Evolutionary conservation across 2,888 invertebrate genomes (phyloP).

Genomic region (Geophilus truncorum): DNA sequence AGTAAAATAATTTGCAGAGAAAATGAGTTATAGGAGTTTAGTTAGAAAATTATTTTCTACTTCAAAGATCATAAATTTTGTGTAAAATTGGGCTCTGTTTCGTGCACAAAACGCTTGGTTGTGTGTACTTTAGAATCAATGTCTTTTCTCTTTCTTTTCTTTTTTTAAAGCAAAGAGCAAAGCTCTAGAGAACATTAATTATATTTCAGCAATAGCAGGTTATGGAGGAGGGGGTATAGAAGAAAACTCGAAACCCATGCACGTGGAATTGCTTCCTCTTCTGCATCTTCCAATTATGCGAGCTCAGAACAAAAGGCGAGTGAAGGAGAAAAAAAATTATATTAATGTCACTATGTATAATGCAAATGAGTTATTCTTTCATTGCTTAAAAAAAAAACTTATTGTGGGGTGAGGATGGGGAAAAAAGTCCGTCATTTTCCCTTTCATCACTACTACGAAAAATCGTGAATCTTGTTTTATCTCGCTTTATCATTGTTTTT

Average conservation of each 20-base stretch:
- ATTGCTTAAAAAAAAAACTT: neutral
- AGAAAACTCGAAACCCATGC: neutral
- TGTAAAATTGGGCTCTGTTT: neutral
- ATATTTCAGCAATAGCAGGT: neutral
- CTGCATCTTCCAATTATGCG: neutral
- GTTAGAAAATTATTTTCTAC: neutral
- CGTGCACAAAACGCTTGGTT: neutral
- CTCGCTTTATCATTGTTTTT: neutral
- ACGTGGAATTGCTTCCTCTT: neutral
- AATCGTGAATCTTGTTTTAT: neutral
- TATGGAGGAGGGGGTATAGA: neutral
- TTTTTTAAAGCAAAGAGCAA: neutral
- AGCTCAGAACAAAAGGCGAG: neutral
- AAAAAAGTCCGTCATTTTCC: neutral
- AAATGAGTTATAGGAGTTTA: neutral
- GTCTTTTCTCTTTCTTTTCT: neutral
- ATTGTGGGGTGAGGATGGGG: too few relatives aligned
- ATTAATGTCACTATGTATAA: neutral
- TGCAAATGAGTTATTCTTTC: neutral
- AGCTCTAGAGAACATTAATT: neutral
- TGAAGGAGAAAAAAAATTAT: neutral
- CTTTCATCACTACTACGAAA: neutral
- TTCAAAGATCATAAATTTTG: neutral
- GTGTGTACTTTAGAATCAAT: neutral
- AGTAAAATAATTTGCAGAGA: neutral